These are phyloP conservation scores for Drosophila nannoptera DNA, from an alignment of 1,140 invertebrate species.

Conservation along the genomic window DNA sequence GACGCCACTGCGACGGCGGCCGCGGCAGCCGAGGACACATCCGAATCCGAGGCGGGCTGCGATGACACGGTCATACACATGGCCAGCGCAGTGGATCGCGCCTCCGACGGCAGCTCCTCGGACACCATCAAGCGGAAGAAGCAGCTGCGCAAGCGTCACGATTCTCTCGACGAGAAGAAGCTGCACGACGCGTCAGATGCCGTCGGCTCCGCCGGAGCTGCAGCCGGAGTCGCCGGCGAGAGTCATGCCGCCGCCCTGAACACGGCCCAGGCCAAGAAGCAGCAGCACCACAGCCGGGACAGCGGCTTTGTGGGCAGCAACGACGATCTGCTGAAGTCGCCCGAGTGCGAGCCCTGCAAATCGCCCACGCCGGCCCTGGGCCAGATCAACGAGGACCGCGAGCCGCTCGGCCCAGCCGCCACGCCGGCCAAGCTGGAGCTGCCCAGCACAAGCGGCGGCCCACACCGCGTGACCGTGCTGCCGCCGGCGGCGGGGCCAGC, in stretches of 20 bases:
- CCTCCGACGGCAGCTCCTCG: constrained; percentile 84
- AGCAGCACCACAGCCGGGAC: constrained; percentile 85
- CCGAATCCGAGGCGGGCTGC: constrained; percentile 86
- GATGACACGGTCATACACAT: constrained; percentile 85
- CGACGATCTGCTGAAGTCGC: constrained; percentile 87
- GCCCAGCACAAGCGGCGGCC: constrained; percentile 47
- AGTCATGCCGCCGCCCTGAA: constrained; percentile 68
- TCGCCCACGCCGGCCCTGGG: constrained; percentile 63
- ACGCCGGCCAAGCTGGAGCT: constrained; percentile 61
- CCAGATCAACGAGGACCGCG: constrained; percentile 76
- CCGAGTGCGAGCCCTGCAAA: constrained; percentile 79
- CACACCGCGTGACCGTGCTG: not conserved
- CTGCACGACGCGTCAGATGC: constrained; percentile 77
- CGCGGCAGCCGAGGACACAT: constrained; percentile 82
- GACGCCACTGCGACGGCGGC: constrained; percentile 75
- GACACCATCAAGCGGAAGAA: constrained; percentile 92
- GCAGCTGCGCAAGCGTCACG: constrained; percentile 83
- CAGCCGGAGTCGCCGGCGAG: constrained; percentile 45
- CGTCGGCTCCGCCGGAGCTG: constrained; percentile 59
- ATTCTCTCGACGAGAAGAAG: constrained; percentile 80
- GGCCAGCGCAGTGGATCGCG: constrained; percentile 80
- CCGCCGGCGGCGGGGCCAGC: constrained; percentile 5
- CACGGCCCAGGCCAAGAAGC: constrained; percentile 64
- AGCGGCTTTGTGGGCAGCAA: constrained; percentile 93
- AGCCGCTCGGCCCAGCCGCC: constrained; percentile 40